phyloP scores from a whole-genome alignment of 2,113 vertebrate genomes.

The Erythrocercus mccallii region DNA sequence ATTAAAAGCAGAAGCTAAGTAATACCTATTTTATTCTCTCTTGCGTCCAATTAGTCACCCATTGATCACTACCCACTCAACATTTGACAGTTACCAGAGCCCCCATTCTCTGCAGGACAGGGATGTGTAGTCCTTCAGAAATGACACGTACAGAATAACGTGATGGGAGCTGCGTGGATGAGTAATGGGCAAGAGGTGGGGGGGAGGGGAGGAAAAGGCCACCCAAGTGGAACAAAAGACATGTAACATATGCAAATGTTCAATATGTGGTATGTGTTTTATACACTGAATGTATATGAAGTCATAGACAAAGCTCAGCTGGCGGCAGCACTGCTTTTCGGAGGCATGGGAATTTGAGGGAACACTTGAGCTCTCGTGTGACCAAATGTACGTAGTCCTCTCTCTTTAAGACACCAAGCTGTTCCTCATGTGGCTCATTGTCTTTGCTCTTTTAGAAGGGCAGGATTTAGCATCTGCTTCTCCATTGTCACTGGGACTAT shows the following conservation, averaged over 20 bases:
- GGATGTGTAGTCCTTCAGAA: neutral
- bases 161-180: neutral
- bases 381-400: neutral
- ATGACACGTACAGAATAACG: neutral
- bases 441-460: neutral
- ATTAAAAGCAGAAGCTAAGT: conserved; percentile 71
- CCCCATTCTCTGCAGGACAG: neutral
- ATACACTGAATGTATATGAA: neutral
- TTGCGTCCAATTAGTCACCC: conserved; percentile 68
- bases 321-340: neutral
- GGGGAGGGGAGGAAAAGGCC: neutral
- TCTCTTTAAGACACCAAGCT: neutral
- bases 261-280: neutral
- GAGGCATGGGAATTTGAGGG: neutral
- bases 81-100: conserved; percentile 58
- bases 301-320: conserved; percentile 34
- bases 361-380: neutral
- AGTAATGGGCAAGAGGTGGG: neutral
- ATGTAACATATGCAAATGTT: conserved; percentile 36
- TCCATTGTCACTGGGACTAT: neutral
- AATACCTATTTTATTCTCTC: conserved; percentile 64
- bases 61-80: conserved; percentile 63
- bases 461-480: neutral
- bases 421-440: neutral
- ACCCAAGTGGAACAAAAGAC: conserved; percentile 35